Conservation (phyloP, 2,888 invertebrate species). For the Melitaea athalia region DNA sequence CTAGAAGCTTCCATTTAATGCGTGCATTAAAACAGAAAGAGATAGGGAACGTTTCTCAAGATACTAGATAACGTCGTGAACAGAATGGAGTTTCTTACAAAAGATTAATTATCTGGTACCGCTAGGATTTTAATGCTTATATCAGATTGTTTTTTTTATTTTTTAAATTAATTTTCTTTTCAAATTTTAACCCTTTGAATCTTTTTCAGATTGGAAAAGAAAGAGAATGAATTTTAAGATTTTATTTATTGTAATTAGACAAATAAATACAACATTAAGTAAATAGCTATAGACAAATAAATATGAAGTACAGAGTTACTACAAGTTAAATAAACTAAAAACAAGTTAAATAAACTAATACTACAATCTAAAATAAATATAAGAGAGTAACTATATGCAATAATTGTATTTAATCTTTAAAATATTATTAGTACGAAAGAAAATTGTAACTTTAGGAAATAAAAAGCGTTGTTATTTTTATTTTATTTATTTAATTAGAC, state of each 20-base stretch:
- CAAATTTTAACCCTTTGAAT: constrained; percentile 8
- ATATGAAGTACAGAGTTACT: no score
- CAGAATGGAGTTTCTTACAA: constrained; percentile 38
- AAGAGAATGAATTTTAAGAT: neutral
- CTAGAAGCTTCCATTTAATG: constrained; percentile 39
- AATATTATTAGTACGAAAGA: no score
- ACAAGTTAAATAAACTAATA: no score
- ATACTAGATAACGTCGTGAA: constrained; percentile 47
- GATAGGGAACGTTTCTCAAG: constrained; percentile 46
- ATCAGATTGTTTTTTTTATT: constrained; percentile 18
- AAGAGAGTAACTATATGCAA: no score
- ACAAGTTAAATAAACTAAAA: no score
- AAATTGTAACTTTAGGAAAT: no score
- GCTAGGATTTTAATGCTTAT: constrained; percentile 23
- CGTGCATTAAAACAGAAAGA: constrained; percentile 41
- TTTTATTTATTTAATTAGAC: no score
- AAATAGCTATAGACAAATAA: no score
- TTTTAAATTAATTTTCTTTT: constrained; percentile 9
- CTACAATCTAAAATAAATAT: no score
- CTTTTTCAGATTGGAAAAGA: neutral
- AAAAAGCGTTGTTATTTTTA: no score
- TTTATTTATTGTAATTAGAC: neutral
- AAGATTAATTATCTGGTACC: constrained; percentile 40
- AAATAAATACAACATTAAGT: no score
- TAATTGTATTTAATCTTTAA: no score